A percentile compares a stretch with the other conserved stretches of the same genome.
Evolutionary conservation across 2,797 vertebrate species (phyloP).

Genomic region (Propithecus perrieri): DNA sequence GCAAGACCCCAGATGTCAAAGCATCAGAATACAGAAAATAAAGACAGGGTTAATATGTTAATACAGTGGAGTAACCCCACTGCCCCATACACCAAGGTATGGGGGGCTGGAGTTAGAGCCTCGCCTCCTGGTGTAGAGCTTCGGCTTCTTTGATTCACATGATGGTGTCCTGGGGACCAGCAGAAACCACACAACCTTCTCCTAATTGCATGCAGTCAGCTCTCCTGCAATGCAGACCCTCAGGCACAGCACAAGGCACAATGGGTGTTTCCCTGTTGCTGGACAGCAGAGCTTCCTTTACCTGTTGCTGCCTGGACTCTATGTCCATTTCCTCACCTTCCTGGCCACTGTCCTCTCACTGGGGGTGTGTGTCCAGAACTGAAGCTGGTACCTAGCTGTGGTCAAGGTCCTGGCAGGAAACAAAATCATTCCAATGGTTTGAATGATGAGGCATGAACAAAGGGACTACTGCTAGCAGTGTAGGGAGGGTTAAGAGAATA

Average conservation of each 20-base stretch:
- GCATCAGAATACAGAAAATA: background rate
- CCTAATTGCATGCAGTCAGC: background rate
- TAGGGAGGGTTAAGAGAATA: background rate
- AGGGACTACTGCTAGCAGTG: background rate
- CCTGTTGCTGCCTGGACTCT: background rate
- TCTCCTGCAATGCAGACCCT: background rate
- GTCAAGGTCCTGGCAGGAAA: background rate
- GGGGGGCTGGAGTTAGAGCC: background rate
- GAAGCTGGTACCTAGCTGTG: background rate
- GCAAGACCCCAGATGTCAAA: background rate
- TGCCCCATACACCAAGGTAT: background rate
- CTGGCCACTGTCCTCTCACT: background rate
- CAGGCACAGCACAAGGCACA: background rate
- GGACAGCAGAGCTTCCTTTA: background rate
- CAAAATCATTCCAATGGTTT: background rate
- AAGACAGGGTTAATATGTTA: background rate
- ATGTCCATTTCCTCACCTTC: background rate
- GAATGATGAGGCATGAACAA: background rate
- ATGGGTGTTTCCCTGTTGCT: background rate
- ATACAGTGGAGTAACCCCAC: background rate
- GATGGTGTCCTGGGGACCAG: background rate
- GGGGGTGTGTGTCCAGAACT: background rate
- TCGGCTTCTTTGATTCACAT: background rate
- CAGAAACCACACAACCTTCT: background rate
- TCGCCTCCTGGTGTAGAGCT: background rate